Evolutionary conservation across 2,113 vertebrate species (phyloP), one percentile per base, ranked within the genome.

Genomic region (Poeciliopsis prolifica): DNA sequence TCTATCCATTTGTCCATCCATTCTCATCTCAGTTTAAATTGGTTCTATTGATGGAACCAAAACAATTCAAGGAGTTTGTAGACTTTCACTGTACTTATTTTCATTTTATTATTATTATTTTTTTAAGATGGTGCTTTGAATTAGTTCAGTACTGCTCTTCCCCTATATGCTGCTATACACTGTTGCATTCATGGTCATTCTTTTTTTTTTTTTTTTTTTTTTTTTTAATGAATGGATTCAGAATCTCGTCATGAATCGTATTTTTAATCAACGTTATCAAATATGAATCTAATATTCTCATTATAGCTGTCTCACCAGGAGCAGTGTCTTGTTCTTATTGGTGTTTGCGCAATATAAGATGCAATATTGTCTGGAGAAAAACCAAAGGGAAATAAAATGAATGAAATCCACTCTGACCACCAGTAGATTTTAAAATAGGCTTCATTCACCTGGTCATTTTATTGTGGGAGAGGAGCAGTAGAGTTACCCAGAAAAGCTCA

Each of bases 391-490:
- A 42, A 13, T 42, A 19, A 22, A 54, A 54, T 8, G 19, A 54
- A 54, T 54, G 48, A 19, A 54, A 69, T 65, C 62, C 9, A 60
- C 64, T 73, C 37, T 80, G 31, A 80, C 67, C 65, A 61, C 68
- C 35, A 60, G 40, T 35, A 37, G 51, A 71, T 60, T 62, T 75
- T 35, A 22, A 79, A 75, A 79, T 60, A 30, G 65, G 62, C 26
- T 61, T 61, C 75, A 78, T 63, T 64, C 75, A 80, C 67, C 44
- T 44, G 28, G 67, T 61, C 63, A 48, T 83, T 73, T 75, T 64
- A 78, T 37, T 37, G 71, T 87, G 83, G 81, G 70, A 77, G 72
- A 74, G 69, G 64, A 71, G 63, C 72, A 77, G 78, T 76, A n/a
- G 44, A 17, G 75, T 3, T 78, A 80, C 69, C 64, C 24, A 54